Percentiles rank a stretch among this genome's conserved stretches.
phyloP scores from a whole-genome alignment of 2,113 vertebrate species.

The Paramormyrops kingsleyae region DNA sequence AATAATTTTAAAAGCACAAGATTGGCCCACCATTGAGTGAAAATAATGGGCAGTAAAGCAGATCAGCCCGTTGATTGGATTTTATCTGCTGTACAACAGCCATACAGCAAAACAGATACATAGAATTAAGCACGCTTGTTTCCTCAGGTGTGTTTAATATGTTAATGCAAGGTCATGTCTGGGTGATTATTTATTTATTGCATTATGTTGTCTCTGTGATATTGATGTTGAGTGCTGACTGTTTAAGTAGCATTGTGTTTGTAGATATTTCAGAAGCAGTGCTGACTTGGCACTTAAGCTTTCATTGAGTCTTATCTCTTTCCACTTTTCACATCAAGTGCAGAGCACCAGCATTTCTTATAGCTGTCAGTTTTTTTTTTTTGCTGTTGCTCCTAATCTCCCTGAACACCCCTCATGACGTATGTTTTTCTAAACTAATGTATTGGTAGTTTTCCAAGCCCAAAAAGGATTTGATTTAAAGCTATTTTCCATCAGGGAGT shows the following conservation, averaged over 20 bases:
- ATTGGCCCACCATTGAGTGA: not conserved
- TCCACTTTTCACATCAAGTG: slow-evolving; percentile 15
- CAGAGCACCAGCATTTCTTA: not conserved
- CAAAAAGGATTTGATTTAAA: not conserved
- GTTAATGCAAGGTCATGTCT: not conserved
- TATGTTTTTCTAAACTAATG: not conserved
- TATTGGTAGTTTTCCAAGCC: not conserved
- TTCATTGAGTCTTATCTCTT: slow-evolving; percentile 20
- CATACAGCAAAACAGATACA: not conserved
- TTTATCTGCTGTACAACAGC: not conserved
- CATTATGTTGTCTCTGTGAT: not conserved
- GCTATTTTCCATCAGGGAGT: not conserved
- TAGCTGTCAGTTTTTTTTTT: not conserved
- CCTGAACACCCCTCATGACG: not conserved
- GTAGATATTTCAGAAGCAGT: not conserved
- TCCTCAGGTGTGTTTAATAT: not conserved
- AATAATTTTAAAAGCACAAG: not conserved
- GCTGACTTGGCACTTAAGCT: slow-evolving; percentile 13
- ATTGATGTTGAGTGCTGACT: not conserved
- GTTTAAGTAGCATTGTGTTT: not conserved
- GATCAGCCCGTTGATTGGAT: slow-evolving; percentile 8
- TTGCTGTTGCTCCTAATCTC: slow-evolving; percentile 13
- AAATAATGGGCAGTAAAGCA: slow-evolving; percentile 7
- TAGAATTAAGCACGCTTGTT: not conserved
- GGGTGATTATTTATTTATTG: not conserved